Percentiles rank a stretch among this genome's conserved stretches.
Conservation (phyloP, 2,888 invertebrate species). For the Athalia rosae region DNA sequence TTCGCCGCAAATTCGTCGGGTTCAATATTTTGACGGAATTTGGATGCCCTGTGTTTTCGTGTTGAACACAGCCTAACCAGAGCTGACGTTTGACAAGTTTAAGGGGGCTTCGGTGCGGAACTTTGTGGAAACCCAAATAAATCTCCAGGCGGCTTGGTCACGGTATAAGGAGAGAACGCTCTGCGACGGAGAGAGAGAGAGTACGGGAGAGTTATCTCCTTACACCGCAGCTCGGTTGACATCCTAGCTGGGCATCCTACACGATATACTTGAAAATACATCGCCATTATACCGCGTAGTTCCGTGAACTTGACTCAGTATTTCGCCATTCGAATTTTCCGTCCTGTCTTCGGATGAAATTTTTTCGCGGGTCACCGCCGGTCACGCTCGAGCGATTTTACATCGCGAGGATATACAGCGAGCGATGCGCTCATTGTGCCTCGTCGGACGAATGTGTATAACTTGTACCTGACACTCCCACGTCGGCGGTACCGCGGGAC, state of each 20-base stretch:
- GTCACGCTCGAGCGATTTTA: not conserved
- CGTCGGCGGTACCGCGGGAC: not conserved
- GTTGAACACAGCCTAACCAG: conserved; percentile 20
- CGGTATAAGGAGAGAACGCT: too few relatives aligned
- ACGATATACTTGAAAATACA: not conserved
- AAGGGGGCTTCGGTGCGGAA: conserved; percentile 3
- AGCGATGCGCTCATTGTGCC: not conserved
- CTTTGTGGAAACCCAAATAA: conserved; percentile 56
- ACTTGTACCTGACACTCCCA: not conserved
- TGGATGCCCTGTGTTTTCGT: conserved; percentile 34
- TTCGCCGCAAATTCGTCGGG: conserved; percentile 33
- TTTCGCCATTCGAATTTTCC: too few relatives aligned
- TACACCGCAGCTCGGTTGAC: not conserved
- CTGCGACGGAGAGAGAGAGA: conserved; percentile 50
- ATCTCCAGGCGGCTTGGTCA: conserved; percentile 53
- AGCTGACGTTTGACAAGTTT: conserved; percentile 30
- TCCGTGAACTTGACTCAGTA: too few relatives aligned
- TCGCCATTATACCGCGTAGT: too few relatives aligned
- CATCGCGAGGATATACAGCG: not conserved
- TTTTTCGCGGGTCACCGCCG: not conserved
- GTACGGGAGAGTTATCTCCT: not conserved
- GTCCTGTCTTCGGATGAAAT: not conserved
- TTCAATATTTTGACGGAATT: conserved; percentile 31
- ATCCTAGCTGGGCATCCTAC: not conserved
- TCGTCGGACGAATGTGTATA: conserved; percentile 11